phyloP scores from a whole-genome alignment of 2,113 vertebrate species.

The Fulmarus glacialis region DNA sequence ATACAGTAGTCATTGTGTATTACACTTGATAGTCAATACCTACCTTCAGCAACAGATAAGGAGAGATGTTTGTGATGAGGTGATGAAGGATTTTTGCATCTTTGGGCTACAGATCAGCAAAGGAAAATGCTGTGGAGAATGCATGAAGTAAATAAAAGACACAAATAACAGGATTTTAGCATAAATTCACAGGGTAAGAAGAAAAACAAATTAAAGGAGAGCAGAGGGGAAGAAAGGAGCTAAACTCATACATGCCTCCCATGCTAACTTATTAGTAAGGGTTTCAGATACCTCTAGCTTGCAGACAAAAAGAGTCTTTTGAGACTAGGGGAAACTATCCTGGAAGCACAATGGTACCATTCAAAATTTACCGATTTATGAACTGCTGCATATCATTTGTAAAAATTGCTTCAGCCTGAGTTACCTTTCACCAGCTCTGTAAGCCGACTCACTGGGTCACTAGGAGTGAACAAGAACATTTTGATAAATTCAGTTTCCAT shows the following conservation, averaged over 20 bases:
- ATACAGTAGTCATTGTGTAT: not conserved
- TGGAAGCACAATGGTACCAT: slow-evolving; percentile 57
- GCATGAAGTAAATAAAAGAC: slow-evolving; percentile 30
- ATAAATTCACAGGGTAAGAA: slow-evolving; percentile 5
- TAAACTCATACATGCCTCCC: slow-evolving; percentile 5
- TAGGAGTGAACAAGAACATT: slow-evolving; percentile 75
- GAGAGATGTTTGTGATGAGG: slow-evolving; percentile 8
- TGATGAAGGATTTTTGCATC: slow-evolving; percentile 55
- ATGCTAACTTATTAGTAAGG: slow-evolving; percentile 27
- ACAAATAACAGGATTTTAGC: slow-evolving; percentile 27
- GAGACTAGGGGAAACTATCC: slow-evolving; percentile 58
- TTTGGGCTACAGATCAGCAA: slow-evolving; percentile 40
- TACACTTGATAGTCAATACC: slow-evolving; percentile 36
- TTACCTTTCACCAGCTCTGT: slow-evolving; percentile 76
- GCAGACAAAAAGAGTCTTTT: slow-evolving; percentile 55
- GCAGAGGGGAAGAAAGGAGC: slow-evolving; percentile 9
- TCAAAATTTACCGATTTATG: slow-evolving; percentile 72
- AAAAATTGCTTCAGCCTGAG: slow-evolving; percentile 71
- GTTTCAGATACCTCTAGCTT: slow-evolving; percentile 58
- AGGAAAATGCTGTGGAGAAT: slow-evolving; percentile 27
- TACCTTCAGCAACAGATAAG: slow-evolving; percentile 39
- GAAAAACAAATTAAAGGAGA: slow-evolving; percentile 24
- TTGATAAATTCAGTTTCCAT: slow-evolving; percentile 85
- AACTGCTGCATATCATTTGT: slow-evolving; percentile 69
- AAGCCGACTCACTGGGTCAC: slow-evolving; percentile 77